phyloP scores from a whole-genome alignment of 2,113 vertebrate species.

The Eptesicus fuscus region DNA sequence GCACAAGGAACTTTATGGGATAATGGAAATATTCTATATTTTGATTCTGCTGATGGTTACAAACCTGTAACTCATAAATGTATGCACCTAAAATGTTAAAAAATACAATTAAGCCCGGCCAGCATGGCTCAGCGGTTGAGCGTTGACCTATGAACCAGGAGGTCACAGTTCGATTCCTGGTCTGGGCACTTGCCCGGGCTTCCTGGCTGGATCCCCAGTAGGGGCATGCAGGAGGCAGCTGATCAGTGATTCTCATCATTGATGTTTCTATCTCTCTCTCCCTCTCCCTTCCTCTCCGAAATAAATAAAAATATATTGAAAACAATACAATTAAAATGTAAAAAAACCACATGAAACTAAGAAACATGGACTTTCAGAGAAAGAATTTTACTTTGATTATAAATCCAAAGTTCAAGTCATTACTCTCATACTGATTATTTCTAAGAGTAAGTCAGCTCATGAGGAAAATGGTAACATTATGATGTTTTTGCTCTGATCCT shows the following conservation, averaged over 20 bases:
- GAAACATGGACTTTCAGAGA: background rate
- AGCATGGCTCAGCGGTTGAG: too few species aligned
- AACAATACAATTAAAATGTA: background rate
- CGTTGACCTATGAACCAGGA: too few species aligned
- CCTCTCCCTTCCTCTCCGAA: background rate
- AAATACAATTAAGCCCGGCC: background rate
- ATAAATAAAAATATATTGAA: too few species aligned
- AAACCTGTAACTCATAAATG: background rate
- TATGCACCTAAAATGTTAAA: background rate
- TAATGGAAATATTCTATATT: background rate
- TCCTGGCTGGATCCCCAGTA: too few species aligned
- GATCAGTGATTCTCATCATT: too few species aligned
- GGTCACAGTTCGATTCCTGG: too few species aligned
- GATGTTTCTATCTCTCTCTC: too few species aligned
- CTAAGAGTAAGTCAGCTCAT: background rate
- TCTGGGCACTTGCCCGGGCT: too few species aligned
- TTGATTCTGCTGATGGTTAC: background rate
- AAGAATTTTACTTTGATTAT: slow-evolving; percentile 11
- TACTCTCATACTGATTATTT: background rate
- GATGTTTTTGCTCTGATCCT: background rate
- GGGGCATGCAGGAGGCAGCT: too few species aligned
- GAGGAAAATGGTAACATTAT: background rate
- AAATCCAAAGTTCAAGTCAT: background rate
- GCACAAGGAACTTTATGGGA: background rate
- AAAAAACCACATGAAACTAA: background rate